Conservation (phyloP, 2,113 vertebrate species). For the Chlamydotis undulata region DNA sequence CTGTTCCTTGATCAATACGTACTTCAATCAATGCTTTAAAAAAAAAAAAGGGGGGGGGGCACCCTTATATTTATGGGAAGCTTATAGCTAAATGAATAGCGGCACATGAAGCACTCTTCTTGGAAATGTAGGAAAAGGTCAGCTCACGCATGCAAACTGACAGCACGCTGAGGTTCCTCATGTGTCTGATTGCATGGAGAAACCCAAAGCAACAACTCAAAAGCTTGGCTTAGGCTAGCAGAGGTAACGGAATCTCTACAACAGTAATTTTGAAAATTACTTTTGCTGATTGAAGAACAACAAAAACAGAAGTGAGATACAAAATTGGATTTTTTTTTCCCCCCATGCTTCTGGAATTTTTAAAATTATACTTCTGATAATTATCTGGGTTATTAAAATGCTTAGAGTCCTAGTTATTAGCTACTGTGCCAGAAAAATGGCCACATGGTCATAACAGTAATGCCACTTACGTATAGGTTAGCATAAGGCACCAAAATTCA, state of each 20-base stretch:
- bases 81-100: neutral
- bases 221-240: neutral
- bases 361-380: neutral
- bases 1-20: neutral
- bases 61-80: neutral
- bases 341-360: neutral
- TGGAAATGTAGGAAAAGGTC: neutral
- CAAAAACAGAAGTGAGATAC: neutral
- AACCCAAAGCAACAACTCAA: neutral
- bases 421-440: neutral
- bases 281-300: neutral
- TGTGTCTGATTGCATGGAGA: neutral
- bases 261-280: neutral
- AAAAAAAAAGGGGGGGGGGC: too few species aligned
- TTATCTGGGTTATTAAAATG: neutral
- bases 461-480: fast-evolving
- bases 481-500: neutral
- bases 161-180: neutral
- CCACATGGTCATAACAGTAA: neutral
- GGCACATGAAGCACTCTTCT: neutral
- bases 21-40: neutral
- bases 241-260: neutral
- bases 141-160: neutral
- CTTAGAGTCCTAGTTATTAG: neutral
- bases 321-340: neutral